Evolutionary conservation across 2,888 invertebrate species (phyloP).

Genomic region (Steinernema hermaphroditum): DNA sequence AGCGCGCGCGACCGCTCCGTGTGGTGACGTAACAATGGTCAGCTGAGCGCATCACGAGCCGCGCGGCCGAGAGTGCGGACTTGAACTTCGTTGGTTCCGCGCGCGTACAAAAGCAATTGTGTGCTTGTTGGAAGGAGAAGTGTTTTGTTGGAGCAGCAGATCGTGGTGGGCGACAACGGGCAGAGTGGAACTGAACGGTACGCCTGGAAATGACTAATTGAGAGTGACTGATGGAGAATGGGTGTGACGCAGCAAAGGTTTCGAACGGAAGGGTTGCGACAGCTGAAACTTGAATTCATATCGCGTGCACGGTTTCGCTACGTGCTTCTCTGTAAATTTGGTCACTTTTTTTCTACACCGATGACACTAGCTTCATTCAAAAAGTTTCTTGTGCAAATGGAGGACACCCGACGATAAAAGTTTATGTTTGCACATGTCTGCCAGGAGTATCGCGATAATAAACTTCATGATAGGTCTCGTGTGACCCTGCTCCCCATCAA

Average conservation of each 20-base stretch:
- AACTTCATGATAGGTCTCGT: no score
- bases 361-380: no score
- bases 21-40: slow-evolving; percentile 25
- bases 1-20: background rate
- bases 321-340: no score
- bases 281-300: background rate
- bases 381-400: no score
- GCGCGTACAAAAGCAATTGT: background rate
- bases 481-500: no score
- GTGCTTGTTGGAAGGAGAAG: background rate
- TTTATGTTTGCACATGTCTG: no score
- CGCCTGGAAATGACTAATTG: background rate
- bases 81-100: background rate
- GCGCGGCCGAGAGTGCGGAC: background rate
- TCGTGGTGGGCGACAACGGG: background rate
- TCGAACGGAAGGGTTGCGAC: background rate
- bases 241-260: background rate
- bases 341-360: no score
- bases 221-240: background rate
- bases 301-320: no score
- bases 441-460: no score
- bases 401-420: no score
- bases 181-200: background rate
- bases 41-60: slow-evolving; percentile 14
- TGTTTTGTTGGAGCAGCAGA: background rate